Conservation (phyloP, 2,797 vertebrate genomes). For the Arremon brunneinucha region DNA sequence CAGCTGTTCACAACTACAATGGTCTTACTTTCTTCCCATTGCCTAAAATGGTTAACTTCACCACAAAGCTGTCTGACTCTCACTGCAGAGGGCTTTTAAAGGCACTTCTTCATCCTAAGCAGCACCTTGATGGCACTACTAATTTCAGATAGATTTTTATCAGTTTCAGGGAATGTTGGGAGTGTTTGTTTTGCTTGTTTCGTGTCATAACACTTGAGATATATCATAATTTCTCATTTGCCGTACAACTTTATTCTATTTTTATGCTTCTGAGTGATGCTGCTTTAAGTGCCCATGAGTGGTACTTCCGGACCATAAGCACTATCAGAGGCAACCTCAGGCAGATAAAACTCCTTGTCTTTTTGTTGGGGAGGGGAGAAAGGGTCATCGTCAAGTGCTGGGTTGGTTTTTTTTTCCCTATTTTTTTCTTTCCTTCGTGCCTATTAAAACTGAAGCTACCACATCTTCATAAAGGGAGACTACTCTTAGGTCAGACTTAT, state of each 20-base stretch:
- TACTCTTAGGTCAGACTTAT: constrained; percentile 70
- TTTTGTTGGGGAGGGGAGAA: constrained; percentile 63
- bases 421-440: constrained; percentile 21
- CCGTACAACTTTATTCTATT: constrained; percentile 81
- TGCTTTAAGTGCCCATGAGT: constrained; percentile 74
- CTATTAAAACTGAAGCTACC: constrained; percentile 69
- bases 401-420: accelerated
- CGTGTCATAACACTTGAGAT: constrained; percentile 63
- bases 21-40: constrained; percentile 68
- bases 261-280: constrained; percentile 75
- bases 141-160: constrained; percentile 26
- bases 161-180: constrained; percentile 6
- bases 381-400: constrained; percentile 75
- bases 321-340: constrained; percentile 68
- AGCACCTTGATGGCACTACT: constrained; percentile 61
- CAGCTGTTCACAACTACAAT: constrained; percentile 80
- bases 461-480: constrained; percentile 54
- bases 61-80: constrained; percentile 19
- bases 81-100: constrained; percentile 18
- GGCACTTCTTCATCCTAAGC: constrained; percentile 20
- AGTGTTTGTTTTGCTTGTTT: constrained; percentile 42
- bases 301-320: constrained; percentile 77
- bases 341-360: constrained; percentile 79
- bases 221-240: constrained; percentile 78
- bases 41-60: constrained; percentile 70